phyloP scores from a whole-genome alignment of 2,888 invertebrate genomes.

The Pandemis corylana region DNA sequence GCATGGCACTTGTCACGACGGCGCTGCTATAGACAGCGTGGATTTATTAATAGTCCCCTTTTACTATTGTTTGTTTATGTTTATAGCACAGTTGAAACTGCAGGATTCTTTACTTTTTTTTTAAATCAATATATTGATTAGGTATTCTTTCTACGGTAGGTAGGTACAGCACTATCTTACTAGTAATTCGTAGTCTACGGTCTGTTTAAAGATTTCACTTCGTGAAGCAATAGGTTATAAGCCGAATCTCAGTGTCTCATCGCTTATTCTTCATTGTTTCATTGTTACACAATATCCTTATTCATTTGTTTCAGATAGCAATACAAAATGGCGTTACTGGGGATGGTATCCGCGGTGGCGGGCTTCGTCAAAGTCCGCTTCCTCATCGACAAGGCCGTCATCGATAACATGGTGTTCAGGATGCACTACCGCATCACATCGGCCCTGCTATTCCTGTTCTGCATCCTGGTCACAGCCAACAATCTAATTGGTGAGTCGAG shows the following conservation, averaged over 20 bases:
- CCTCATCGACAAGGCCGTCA: constrained; percentile 94
- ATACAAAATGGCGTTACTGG: constrained; percentile 90
- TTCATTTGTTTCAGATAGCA: constrained; percentile 59
- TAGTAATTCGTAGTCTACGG: background rate
- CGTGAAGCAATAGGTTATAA: background rate
- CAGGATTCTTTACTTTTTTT: background rate
- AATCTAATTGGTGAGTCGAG: constrained; percentile 92
- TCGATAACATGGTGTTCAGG: constrained; percentile 95
- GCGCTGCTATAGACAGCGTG: constrained; percentile 53
- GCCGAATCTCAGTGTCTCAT: background rate
- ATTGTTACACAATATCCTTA: constrained; percentile 32
- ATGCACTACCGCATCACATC: constrained; percentile 95
- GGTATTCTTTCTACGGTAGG: background rate
- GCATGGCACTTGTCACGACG: constrained; percentile 73
- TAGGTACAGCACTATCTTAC: background rate
- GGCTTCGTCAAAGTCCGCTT: constrained; percentile 96
- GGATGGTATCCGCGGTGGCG: constrained; percentile 94
- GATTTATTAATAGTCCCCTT: constrained; percentile 69
- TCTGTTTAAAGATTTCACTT: background rate
- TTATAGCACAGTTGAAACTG: constrained; percentile 38
- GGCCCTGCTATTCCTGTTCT: constrained; percentile 93
- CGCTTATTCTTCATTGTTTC: constrained; percentile 31
- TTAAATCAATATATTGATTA: background rate
- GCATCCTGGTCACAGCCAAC: constrained; percentile 95
- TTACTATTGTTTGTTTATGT: constrained; percentile 53